Evolutionary conservation across 2,113 vertebrate species (phyloP), one percentile per base, ranked within the genome.

Genomic region (Actenoides hombroni): DNA sequence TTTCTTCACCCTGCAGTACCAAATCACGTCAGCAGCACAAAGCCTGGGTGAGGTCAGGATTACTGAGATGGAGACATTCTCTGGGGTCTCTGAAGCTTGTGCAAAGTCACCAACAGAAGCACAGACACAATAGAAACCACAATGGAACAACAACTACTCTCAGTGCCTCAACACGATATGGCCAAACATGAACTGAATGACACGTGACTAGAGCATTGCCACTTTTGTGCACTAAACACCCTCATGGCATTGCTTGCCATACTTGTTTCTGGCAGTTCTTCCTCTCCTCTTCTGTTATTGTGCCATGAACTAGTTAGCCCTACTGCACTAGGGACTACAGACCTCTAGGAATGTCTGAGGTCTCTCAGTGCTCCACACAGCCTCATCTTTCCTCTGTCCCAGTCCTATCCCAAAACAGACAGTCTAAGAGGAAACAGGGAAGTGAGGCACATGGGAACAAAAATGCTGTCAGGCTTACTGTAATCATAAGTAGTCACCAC

Each of bases 201-300:
- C 1, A 0, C 29, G 26, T 20, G 26, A 49, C 21, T 56, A 54
- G 2, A 61, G 26, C 5, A 3, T 8, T 67, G n/a, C 10, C 46
- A 81, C 12, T 12, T 79, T 56, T 33, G 21, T 40, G 37, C 26
- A 54, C 17, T 73, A 68, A 60, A 19, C 28, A 46, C 7, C 10
- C 17, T 65, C 21, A 19, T 49, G 65, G 15, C 42, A 13, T 2
- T 25, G 48, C 15, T 25, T 35, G 29, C 35, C 79, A 56, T 10
- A 33, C 8, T 31, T 25, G 3, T 15, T 85, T 51, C 79, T 10
- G 39, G 17, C 25, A 71, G 61, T 8, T 90, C 42, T 18, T n/a
- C 14, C 14, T 24, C 67, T 91, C 23, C 49, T 84, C 19, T 28
- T 69, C 37, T 49, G 24, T 56, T 31, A 3, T 0, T 1, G 0